Evolutionary conservation across 2,888 invertebrate species (phyloP).

Genomic region (Drosophila rubida): DNA sequence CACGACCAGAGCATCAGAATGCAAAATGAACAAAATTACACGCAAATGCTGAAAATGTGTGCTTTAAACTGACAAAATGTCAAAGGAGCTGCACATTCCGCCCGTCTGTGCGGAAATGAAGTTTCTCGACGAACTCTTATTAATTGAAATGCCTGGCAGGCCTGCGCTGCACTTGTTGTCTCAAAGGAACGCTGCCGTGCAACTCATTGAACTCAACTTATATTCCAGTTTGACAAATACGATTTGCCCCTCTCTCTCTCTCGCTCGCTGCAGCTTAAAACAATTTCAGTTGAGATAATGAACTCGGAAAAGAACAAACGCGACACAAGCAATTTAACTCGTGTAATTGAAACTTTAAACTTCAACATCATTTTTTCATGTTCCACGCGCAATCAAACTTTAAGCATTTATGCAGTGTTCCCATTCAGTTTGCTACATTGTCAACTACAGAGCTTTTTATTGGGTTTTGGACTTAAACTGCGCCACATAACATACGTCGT

Average conservation of each 20-base stretch:
- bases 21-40: constrained; percentile 63
- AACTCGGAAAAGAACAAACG: too few relatives aligned
- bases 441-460: background rate
- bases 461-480: background rate
- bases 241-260: too few relatives aligned
- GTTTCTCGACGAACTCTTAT: constrained; percentile 39
- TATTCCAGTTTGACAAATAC: constrained; percentile 18
- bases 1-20: constrained; percentile 35
- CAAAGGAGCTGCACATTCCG: constrained; percentile 39
- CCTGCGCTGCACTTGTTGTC: constrained; percentile 6
- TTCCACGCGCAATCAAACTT: too few relatives aligned
- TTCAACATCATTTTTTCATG: too few relatives aligned
- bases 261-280: too few relatives aligned
- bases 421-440: too few relatives aligned
- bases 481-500: background rate
- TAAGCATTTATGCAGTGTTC: too few relatives aligned
- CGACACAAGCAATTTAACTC: too few relatives aligned
- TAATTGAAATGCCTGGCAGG: constrained; percentile 57
- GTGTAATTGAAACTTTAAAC: too few relatives aligned
- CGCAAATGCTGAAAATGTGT: constrained; percentile 47
- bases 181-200: background rate
- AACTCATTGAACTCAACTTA: constrained; percentile 19
- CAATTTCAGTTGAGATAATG: too few relatives aligned
- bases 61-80: constrained; percentile 36
- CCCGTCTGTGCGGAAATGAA: constrained; percentile 40